Evolutionary conservation across 2,113 vertebrate species (phyloP), one percentile per base, ranked within the genome.

Genomic region (Monopterus albus): DNA sequence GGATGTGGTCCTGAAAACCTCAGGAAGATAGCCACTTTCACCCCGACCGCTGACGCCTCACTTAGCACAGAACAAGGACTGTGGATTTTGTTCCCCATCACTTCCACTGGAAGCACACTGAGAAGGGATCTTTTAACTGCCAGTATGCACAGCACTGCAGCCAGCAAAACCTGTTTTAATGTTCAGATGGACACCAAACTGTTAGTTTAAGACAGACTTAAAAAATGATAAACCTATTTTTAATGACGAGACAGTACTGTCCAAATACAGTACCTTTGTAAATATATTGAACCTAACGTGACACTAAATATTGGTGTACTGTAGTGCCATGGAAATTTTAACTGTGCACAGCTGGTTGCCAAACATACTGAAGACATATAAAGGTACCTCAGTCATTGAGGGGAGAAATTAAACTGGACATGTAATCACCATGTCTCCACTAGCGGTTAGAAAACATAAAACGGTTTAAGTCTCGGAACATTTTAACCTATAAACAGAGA

Each of bases 381-480:
- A 1, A 39, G 9, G 55, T n/a, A 46, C 75, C 13, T 42, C 7
- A 10, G 21, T 45, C 10, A 38, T 60, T 17, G 26, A 23, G 3
- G 40, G 47, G 40, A 53, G 31, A 52, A 23, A 36, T 36, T 18
- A 35, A 56, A 12, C 10, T 13, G 0, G 31, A 59, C 26, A 26
- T 29, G 26, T 62, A 7, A 59, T 65, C 8, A 0, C 18, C 12
- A 21, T 29, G n/a, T 46, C 57, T 66, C 38, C 35, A 17, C 11
- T 9, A 26, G 28, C 25, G 18, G 21, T 58, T 36, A n/a, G 4
- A 20, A 71, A 75, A 56, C 72, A 60, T 17, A 47, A 53, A 64
- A 49, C 7, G 14, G 35, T 47, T 51, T 0, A 20, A 6, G 18
- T 40, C 17, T 60, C 17, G 31, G 18, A 23, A 26, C 6, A 42